Evolutionary conservation across 2,888 invertebrate genomes (phyloP).

Genomic region (Cantharis rufa): DNA sequence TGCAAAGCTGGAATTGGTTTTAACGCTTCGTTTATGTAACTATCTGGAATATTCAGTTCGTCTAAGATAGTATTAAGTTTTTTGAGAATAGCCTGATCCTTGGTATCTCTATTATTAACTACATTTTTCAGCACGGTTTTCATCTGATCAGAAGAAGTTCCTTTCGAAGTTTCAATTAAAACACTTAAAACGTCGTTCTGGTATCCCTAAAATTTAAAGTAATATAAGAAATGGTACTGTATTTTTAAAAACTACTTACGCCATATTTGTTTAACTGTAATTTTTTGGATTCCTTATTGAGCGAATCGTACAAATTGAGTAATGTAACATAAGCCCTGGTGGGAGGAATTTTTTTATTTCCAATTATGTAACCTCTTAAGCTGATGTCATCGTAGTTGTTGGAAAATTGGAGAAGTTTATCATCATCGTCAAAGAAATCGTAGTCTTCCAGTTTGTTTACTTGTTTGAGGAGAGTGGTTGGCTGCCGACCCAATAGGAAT

Average conservation of each 20-base stretch:
- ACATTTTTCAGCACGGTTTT: constrained; percentile 62
- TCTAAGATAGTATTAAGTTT: constrained; percentile 60
- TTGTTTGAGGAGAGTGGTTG: constrained; percentile 49
- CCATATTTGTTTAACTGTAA: constrained; percentile 65
- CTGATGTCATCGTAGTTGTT: constrained; percentile 48
- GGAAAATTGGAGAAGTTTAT: constrained; percentile 44
- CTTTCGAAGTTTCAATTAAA: constrained; percentile 60
- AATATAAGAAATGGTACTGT: background rate
- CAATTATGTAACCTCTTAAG: constrained; percentile 47
- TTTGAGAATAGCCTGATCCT: constrained; percentile 63
- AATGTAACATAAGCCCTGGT: constrained; percentile 65
- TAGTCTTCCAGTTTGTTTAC: constrained; percentile 44
- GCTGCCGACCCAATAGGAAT: constrained; percentile 46
- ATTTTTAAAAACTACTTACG: constrained; percentile 54
- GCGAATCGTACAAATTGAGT: constrained; percentile 64
- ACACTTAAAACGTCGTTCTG: constrained; percentile 62
- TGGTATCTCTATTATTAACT: constrained; percentile 63
- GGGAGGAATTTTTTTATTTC: constrained; percentile 60
- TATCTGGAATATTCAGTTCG: constrained; percentile 63
- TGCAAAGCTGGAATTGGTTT: constrained; percentile 63
- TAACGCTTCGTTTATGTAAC: constrained; percentile 62
- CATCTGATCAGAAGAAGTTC: constrained; percentile 65
- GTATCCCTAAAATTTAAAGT: constrained; percentile 61
- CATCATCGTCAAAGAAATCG: constrained; percentile 39
- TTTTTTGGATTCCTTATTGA: constrained; percentile 69